Percentiles rank a stretch among this genome's conserved stretches.
Conservation (phyloP, 2,888 invertebrate species). For the Leptothorax acervorum region DNA sequence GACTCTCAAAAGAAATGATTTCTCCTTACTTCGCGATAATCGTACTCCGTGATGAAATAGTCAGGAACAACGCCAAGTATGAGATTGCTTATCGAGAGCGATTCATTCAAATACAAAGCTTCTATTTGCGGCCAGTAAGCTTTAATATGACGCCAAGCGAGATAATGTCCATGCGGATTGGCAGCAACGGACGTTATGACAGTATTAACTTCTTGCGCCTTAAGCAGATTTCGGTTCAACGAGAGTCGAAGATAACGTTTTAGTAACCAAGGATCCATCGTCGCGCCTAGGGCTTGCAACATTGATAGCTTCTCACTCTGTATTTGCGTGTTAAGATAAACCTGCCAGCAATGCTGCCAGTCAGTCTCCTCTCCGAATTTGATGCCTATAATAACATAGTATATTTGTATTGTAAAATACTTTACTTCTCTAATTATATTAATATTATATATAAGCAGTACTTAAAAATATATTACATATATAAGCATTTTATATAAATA, state of each 20-base stretch:
- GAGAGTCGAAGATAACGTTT: constrained; percentile 92
- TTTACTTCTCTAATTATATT: neutral
- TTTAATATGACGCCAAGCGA: constrained; percentile 91
- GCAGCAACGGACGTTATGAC: constrained; percentile 91
- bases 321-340: constrained; percentile 89
- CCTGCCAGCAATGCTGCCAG: constrained; percentile 92
- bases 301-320: constrained; percentile 91
- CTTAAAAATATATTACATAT: too few relatives aligned
- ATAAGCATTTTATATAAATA: neutral
- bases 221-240: constrained; percentile 90
- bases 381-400: constrained; percentile 87
- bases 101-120: constrained; percentile 89
- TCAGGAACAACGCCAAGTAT: constrained; percentile 89
- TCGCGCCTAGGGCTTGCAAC: constrained; percentile 90
- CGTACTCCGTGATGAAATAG: constrained; percentile 90
- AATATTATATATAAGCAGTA: neutral
- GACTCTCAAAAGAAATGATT: neutral
- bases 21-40: constrained; percentile 89
- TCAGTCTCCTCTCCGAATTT: constrained; percentile 90
- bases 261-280: constrained; percentile 93
- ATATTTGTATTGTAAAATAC: neutral
- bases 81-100: constrained; percentile 88
- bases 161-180: constrained; percentile 90
- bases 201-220: constrained; percentile 90
- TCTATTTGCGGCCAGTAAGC: constrained; percentile 90